phyloP scores from a whole-genome alignment of 2,113 vertebrate species.

The Thomomys bottae region DNA sequence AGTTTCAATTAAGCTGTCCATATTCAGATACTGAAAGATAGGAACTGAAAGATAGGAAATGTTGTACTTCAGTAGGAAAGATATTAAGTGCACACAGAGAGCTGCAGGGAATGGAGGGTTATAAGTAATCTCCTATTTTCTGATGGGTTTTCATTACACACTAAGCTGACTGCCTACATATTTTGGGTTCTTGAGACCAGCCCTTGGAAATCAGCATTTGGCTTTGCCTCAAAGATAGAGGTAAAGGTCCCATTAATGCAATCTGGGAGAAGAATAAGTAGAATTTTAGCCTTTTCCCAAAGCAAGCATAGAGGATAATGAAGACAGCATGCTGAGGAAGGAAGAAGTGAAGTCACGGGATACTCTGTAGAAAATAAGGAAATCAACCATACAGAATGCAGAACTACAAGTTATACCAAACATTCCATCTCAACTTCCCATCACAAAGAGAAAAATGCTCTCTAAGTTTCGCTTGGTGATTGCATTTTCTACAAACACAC shows the following conservation, averaged over 20 bases:
- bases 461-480: neutral
- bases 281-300: neutral
- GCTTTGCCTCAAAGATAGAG: neutral
- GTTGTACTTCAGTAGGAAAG: no score
- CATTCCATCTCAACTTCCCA: fast-evolving
- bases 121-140: neutral
- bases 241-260: neutral
- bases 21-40: no score
- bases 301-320: neutral
- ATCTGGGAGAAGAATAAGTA: neutral
- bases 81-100: no score
- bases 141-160: neutral
- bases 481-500: no score
- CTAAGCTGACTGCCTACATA: neutral
- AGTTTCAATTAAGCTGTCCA: no score
- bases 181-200: neutral
- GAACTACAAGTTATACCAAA: neutral
- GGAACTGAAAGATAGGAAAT: no score
- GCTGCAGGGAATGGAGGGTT: neutral
- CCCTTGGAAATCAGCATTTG: no score
- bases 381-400: no score
- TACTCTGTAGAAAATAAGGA: neutral
- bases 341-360: neutral
- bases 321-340: neutral
- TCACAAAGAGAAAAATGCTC: neutral